These are phyloP conservation scores for Pristionchus fissidentatus DNA, from an alignment of 2,888 invertebrate genomes.

Conservation along the genomic window DNA sequence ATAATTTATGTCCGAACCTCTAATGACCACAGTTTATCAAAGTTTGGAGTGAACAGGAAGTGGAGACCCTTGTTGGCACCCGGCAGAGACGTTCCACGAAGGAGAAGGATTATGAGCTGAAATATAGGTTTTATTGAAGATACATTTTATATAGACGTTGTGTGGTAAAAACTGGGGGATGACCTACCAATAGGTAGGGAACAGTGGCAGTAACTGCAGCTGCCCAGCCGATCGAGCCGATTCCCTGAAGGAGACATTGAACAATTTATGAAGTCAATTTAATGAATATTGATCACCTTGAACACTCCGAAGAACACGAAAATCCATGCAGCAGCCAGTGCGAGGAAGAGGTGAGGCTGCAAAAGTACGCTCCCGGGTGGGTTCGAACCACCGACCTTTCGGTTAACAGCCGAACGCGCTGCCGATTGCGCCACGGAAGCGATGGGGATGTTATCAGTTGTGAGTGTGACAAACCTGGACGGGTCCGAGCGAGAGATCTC, in stretches of 20 bases:
- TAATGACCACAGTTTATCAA: constrained; percentile 63
- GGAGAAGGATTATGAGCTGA: constrained; percentile 68
- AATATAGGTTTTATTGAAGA: neutral
- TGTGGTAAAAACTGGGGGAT: neutral
- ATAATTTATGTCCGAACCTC: constrained; percentile 25
- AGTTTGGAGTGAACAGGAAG: constrained; percentile 65
- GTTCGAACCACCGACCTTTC: no score
- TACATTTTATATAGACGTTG: neutral
- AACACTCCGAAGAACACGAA: constrained; percentile 95
- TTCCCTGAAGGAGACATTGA: constrained; percentile 50
- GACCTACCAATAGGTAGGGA: constrained; percentile 68
- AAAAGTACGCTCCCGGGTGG: no score
- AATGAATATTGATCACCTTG: constrained; percentile 84
- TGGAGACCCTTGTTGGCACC: constrained; percentile 70
- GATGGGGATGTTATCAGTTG: constrained; percentile 79
- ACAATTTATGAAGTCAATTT: neutral
- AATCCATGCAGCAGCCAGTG: constrained; percentile 91
- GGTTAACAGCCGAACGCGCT: no score
- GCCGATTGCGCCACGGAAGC: no score
- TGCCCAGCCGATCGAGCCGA: constrained; percentile 73
- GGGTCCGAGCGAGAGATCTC: constrained; percentile 57
- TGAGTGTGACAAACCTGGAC: neutral
- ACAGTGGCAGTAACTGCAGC: constrained; percentile 71
- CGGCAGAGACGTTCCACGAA: constrained; percentile 70
- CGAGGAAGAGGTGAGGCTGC: constrained; percentile 90